phyloP scores from a whole-genome alignment of 2,113 vertebrate species.

The Thinocorus orbignyianus region DNA sequence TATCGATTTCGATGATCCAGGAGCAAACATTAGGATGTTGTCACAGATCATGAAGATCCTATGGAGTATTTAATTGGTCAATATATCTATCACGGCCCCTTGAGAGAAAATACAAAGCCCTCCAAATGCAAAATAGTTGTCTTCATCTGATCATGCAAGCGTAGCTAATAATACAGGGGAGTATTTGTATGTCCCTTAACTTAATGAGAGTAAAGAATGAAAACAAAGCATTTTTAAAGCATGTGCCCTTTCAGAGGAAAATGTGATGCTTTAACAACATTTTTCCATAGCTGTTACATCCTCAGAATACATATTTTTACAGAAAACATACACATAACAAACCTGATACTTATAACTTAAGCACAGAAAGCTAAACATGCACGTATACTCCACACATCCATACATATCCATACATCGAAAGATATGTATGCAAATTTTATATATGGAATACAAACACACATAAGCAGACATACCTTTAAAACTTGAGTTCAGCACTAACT shows the following conservation, averaged over 20 bases:
- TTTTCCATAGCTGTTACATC: not conserved
- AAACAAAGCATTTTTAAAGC: not conserved
- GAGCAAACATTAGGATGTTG: not conserved
- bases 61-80: not conserved
- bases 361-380: constrained; percentile 5
- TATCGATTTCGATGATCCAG: not conserved
- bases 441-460: constrained; percentile 7
- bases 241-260: not conserved
- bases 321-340: constrained; percentile 7
- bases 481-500: not conserved
- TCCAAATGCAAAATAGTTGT: not conserved
- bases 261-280: not conserved
- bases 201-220: not conserved
- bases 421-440: not conserved
- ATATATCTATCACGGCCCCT: not conserved
- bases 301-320: not conserved
- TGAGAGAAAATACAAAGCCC: not conserved
- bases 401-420: constrained; percentile 28
- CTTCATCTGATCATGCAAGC: not conserved
- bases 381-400: not conserved
- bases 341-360: not conserved
- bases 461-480: not conserved
- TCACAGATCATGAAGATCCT: not conserved
- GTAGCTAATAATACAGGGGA: not conserved
- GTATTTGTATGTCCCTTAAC: not conserved